Conservation (phyloP, 2,113 vertebrate genomes). For the Bujurquina vittata region DNA sequence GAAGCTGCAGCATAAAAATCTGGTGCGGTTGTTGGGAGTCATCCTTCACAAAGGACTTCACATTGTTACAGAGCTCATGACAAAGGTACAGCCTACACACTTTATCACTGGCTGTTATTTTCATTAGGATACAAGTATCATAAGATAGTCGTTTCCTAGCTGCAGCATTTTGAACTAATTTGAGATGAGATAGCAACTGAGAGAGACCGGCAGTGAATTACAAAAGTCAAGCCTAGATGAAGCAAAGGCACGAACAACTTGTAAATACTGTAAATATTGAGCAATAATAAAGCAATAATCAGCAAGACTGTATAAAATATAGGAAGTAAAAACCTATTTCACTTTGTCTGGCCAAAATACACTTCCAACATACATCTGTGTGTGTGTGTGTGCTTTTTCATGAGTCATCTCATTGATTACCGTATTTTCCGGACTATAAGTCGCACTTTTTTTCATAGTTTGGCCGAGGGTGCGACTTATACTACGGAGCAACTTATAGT, state of each 20-base stretch:
- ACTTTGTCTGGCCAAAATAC: background rate
- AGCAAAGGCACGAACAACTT: background rate
- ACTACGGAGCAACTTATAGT: no score
- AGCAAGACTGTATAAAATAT: background rate
- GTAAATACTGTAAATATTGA: background rate
- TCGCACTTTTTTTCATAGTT: no score
- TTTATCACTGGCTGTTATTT: background rate
- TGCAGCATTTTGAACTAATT: background rate
- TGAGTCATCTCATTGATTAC: background rate
- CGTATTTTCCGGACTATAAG: no score
- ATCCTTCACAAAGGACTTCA: constrained; percentile 90
- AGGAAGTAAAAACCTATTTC: background rate
- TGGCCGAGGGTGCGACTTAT: no score
- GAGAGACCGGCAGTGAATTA: background rate
- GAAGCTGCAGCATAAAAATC: constrained; percentile 90
- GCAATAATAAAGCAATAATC: background rate
- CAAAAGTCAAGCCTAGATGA: background rate
- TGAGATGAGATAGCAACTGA: background rate
- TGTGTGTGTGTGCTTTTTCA: background rate
- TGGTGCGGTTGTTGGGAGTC: constrained; percentile 89
- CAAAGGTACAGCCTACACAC: constrained; percentile 81
- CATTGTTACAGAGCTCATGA: constrained; percentile 93
- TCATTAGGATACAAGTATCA: background rate
- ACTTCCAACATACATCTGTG: background rate
- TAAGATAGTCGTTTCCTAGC: background rate